Percentiles rank a stretch among this genome's conserved stretches.
These are phyloP conservation scores for Pherbina coryleti DNA, from an alignment of 2,888 invertebrate genomes.

Conservation along the genomic window DNA sequence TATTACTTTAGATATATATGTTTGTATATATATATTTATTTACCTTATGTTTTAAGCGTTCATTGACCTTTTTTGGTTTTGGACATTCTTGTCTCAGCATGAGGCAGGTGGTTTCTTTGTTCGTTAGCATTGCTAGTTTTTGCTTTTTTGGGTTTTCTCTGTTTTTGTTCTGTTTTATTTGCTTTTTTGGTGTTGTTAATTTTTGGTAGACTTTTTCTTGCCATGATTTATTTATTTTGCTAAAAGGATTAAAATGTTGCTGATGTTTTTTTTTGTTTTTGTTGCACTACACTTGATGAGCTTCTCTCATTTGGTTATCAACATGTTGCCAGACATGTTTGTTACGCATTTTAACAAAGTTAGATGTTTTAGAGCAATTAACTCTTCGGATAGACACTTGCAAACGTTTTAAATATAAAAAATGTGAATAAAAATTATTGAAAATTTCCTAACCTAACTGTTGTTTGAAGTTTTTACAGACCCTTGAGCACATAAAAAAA, in stretches of 20 bases:
- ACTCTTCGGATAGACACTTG: too few species aligned
- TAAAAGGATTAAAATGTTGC: slow-evolving; percentile 4
- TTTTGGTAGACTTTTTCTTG: not conserved
- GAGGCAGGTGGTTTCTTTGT: not conserved
- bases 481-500: too few species aligned
- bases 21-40: not conserved
- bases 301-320: not conserved
- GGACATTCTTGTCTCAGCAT: not conserved
- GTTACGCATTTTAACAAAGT: not conserved
- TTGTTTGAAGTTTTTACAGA: too few species aligned
- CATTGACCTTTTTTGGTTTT: slow-evolving; percentile 21
- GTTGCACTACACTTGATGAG: not conserved
- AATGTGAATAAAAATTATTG: too few species aligned
- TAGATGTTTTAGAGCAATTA: too few species aligned
- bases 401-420: too few species aligned
- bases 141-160: not conserved
- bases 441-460: too few species aligned
- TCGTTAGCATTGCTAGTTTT: not conserved
- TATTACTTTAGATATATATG: not conserved
- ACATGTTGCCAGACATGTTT: slow-evolving; percentile 11
- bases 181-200: not conserved
- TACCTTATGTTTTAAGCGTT: slow-evolving; percentile 10
- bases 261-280: not conserved
- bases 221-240: not conserved
- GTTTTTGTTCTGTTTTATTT: not conserved